phyloP scores from a whole-genome alignment of 1,140 invertebrate species.

The Drosophila ananassae region DNA sequence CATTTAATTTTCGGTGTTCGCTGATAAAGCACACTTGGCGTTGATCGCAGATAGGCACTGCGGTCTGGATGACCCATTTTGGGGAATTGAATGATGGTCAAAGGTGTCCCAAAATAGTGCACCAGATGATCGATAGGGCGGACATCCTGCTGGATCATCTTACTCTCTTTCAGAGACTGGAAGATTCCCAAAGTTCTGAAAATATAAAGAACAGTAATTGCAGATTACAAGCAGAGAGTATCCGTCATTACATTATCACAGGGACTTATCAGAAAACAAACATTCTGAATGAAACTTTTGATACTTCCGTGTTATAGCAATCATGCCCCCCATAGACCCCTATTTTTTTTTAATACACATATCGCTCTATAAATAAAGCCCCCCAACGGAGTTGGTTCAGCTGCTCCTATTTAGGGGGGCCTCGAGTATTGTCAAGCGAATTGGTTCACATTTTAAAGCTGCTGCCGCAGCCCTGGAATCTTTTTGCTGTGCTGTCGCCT shows the following conservation, averaged over 20 bases:
- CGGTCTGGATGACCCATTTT: slow-evolving; percentile 38
- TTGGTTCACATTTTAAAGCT: slow-evolving; percentile 17
- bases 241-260: not conserved
- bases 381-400: slow-evolving; percentile 28
- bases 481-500: slow-evolving; percentile 69
- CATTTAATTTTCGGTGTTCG: slow-evolving; percentile 59
- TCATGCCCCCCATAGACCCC: not conserved
- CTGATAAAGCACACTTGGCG: slow-evolving; percentile 54
- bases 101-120: slow-evolving; percentile 6
- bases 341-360: not conserved
- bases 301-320: not conserved
- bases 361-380: slow-evolving; percentile 9
- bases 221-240: too few relatives aligned
- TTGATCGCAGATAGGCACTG: slow-evolving; percentile 28
- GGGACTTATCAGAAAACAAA: not conserved
- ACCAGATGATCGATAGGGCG: slow-evolving; percentile 4
- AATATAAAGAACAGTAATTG: not conserved
- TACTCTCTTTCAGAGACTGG: not conserved
- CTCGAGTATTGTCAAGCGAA: slow-evolving; percentile 26
- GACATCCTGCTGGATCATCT: not conserved
- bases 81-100: slow-evolving; percentile 15
- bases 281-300: not conserved
- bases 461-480: slow-evolving; percentile 35
- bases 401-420: slow-evolving; percentile 15
- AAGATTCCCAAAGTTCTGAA: not conserved